Conservation (phyloP, 2,113 vertebrate species). For the Penelope pileata region DNA sequence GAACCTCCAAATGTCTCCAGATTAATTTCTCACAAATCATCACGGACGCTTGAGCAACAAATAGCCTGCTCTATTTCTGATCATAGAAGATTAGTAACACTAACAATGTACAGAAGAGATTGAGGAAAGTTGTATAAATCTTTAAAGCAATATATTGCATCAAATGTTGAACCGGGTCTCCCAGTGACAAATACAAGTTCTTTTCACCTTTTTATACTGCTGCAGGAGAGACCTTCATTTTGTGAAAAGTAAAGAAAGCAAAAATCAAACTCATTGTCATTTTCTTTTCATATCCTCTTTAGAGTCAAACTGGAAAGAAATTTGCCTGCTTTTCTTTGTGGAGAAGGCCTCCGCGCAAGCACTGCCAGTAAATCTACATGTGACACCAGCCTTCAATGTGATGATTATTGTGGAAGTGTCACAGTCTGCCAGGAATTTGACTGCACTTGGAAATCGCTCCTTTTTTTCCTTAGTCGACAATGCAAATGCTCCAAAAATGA, state of each 20-base stretch:
- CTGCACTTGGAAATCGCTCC: not conserved
- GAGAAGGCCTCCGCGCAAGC: not conserved
- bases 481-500: not conserved
- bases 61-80: conserved; percentile 60
- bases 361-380: conserved; percentile 25
- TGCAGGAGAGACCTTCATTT: conserved; percentile 20
- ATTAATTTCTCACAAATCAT: conserved; percentile 70
- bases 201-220: not conserved
- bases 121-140: conserved; percentile 45
- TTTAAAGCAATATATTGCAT: conserved; percentile 31
- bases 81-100: conserved; percentile 63
- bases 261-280: conserved; percentile 44
- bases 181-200: conserved; percentile 2
- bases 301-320: conserved; percentile 22
- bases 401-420: not conserved
- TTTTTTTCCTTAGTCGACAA: not conserved
- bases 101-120: conserved; percentile 49
- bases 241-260: conserved; percentile 29
- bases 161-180: conserved; percentile 15
- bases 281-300: not conserved
- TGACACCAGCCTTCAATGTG: not conserved
- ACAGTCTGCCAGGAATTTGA: not conserved
- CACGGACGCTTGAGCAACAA: conserved; percentile 69
- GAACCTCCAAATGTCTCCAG: conserved; percentile 46
- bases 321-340: not conserved